Conservation (phyloP, 2,888 invertebrate species). For the Pimpla rufipes region DNA sequence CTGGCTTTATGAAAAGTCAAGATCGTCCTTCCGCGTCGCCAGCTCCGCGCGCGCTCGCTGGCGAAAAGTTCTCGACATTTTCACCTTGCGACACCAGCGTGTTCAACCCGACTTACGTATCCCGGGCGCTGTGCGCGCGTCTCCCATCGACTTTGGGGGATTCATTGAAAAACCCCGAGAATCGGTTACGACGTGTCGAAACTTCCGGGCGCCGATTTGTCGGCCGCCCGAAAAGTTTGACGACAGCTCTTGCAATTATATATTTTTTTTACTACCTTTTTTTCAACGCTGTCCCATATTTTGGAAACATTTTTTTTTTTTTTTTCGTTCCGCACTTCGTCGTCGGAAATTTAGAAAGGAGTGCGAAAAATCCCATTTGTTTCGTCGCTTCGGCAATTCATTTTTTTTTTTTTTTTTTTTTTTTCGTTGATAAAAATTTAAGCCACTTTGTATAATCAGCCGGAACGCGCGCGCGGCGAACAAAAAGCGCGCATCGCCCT, state of each 20-base stretch:
- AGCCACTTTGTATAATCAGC: neutral
- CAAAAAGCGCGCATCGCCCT: neutral
- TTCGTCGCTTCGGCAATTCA: neutral
- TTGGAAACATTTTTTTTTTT: neutral
- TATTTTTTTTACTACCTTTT: neutral
- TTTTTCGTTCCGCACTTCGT: neutral
- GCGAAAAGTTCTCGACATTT: constrained; percentile 55
- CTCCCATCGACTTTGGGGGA: neutral
- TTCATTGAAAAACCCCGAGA: neutral
- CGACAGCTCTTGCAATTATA: neutral
- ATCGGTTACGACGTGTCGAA: constrained; percentile 15
- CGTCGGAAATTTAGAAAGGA: neutral
- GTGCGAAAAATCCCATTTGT: neutral
- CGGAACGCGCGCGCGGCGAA: neutral
- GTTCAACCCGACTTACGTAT: constrained; percentile 3
- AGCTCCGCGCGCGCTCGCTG: constrained; percentile 55
- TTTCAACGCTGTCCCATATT: neutral
- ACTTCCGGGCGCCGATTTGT: neutral
- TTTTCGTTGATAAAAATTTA: neutral
- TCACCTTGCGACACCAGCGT: constrained; percentile 20
- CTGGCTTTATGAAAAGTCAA: constrained; percentile 76
- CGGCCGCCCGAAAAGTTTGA: neutral
- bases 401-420: neutral
- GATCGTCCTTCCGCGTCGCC: constrained; percentile 71
- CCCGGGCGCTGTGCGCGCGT: neutral